Conservation (phyloP, 2,888 invertebrate genomes). For the Caenorhabditis imperialis region DNA sequence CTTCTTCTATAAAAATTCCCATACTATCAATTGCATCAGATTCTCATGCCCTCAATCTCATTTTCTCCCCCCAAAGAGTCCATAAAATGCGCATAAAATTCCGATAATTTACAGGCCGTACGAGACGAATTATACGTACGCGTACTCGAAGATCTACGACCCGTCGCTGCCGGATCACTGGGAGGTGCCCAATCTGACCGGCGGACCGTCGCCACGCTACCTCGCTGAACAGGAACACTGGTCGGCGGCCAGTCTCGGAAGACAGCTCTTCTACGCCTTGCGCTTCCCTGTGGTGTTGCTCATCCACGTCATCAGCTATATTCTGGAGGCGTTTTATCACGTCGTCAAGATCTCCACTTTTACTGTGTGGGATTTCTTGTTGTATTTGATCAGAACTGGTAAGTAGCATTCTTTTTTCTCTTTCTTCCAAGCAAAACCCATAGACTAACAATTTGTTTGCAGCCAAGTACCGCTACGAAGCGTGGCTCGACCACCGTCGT, state of each 20-base stretch:
- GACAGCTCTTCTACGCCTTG: slow-evolving; percentile 24
- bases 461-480: slow-evolving; percentile 15
- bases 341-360: slow-evolving; percentile 21
- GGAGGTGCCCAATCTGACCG: slow-evolving; percentile 59
- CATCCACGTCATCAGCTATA: slow-evolving; percentile 32
- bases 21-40: too few species aligned
- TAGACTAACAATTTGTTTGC: neutral
- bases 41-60: too few species aligned
- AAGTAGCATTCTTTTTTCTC: neutral
- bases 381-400: slow-evolving; percentile 25
- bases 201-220: slow-evolving; percentile 1
- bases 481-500: slow-evolving; percentile 21
- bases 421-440: too few species aligned
- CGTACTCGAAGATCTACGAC: slow-evolving; percentile 53
- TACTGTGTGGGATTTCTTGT: slow-evolving; percentile 30
- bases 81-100: too few species aligned
- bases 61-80: too few species aligned
- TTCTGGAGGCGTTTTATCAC: slow-evolving; percentile 26
- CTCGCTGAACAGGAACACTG: slow-evolving; percentile 34
- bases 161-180: slow-evolving; percentile 52
- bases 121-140: slow-evolving; percentile 66
- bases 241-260: slow-evolving; percentile 36
- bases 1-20: too few species aligned
- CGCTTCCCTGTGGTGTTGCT: slow-evolving; percentile 17
- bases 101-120: slow-evolving; percentile 53